Base-by-base conservation (phyloP, 2,888 invertebrate genomes). In the Lissocephala sabroskyi region DNA sequence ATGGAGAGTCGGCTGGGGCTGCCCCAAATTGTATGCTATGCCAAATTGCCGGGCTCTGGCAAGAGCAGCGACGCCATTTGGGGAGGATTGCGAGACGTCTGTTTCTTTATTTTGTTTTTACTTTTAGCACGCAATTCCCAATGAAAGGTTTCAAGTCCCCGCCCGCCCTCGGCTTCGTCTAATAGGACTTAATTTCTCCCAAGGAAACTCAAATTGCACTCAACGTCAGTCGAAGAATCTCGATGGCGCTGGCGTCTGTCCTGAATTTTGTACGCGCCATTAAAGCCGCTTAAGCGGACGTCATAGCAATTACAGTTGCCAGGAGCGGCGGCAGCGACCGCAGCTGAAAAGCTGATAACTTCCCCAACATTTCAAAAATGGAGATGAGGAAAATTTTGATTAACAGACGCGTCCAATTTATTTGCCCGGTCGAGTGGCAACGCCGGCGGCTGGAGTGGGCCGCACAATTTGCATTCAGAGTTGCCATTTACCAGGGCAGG, bases 221-320 rank as follows among this genome's bases (percentile, higher is more conserved):
- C n/a, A n/a, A n/a, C n/a, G n/a, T n/a, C n/a, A n/a, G n/a, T n/a
- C n/a, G n/a, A n/a, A n/a, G n/a, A n/a, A n/a, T n/a, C 60, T 50
- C 43, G 55, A 44, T 70, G 42, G 42, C 47, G n/a, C n/a, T n/a
- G n/a, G n/a, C n/a, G n/a, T n/a, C n/a, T n/a, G n/a, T n/a, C n/a
- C n/a, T n/a, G 35, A 37, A 48, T 63, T 55, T 55, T 37, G 43
- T 65, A 56, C 53, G 57, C 71, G 23, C 59, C 66, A 75, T 78
- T 75, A 75, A 78, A 71, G 68, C 68, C 48, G 62, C 59, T 64
- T 64, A 58, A 54, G 55, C 56, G 56, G n/a, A n/a, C 51, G 62
- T 57, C 51, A 54, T 51, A 64, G 67, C 58, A 63, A 66, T 57
- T 52, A 40, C 28, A 7, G 42, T 49, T 50, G 35, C 17, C 39